Evolutionary conservation across 2,113 vertebrate genomes (phyloP).

Genomic region (Malurus elegans): DNA sequence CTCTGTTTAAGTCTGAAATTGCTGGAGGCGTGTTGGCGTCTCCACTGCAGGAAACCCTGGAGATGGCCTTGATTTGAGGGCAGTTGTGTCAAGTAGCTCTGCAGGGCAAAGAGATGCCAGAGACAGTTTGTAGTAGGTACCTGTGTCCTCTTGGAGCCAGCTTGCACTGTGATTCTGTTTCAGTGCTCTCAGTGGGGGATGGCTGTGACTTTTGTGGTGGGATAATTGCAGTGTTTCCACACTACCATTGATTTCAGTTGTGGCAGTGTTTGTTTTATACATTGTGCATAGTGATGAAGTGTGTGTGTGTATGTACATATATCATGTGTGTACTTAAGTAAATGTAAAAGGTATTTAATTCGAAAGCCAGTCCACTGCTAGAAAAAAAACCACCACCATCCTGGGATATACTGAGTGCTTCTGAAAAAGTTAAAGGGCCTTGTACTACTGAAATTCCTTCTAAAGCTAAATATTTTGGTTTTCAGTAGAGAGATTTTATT

Average conservation of each 20-base stretch:
- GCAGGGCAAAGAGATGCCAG: neutral
- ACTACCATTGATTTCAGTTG: neutral
- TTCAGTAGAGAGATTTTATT: neutral
- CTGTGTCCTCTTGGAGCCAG: neutral
- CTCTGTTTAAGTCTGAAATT: conserved; percentile 17
- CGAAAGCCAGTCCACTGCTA: neutral
- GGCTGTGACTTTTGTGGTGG: neutral
- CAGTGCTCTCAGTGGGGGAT: neutral
- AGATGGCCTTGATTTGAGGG: neutral
- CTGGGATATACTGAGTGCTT: neutral
- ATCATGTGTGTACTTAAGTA: accelerated
- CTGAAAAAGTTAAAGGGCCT: neutral
- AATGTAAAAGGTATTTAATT: neutral
- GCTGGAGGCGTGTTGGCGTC: accelerated
- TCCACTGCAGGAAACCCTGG: neutral
- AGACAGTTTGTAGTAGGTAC: neutral
- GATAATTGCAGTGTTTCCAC: neutral
- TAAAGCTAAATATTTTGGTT: neutral
- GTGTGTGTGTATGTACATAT: neutral
- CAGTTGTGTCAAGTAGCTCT: neutral
- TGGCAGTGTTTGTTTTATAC: neutral
- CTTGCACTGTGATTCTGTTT: neutral
- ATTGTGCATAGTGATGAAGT: accelerated
- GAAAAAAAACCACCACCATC: neutral
- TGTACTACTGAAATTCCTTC: neutral